Evolutionary conservation across 2,797 vertebrate species (phyloP).

Genomic region (Sciurus carolinensis): DNA sequence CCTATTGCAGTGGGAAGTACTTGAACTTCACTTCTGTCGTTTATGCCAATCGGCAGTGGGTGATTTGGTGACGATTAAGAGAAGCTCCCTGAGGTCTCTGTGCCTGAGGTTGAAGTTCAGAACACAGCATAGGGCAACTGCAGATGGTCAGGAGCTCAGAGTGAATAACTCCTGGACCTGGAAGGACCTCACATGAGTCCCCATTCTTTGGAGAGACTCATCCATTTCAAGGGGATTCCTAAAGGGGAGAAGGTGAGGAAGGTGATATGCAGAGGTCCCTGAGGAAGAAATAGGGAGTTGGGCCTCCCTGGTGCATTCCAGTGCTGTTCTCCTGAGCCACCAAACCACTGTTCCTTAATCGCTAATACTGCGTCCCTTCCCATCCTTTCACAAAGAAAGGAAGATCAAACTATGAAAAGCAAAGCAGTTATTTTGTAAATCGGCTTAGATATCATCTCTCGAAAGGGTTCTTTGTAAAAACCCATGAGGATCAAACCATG

Average conservation of each 20-base stretch:
- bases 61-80: not conserved
- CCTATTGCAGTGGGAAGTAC: not conserved
- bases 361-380: not conserved
- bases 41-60: not conserved
- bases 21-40: not conserved
- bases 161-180: not conserved
- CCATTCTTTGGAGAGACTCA: not conserved
- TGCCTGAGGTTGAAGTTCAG: not conserved
- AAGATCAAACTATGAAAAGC: not conserved
- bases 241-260: not conserved
- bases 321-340: not conserved
- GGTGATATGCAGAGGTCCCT: not conserved
- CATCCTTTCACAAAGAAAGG: not conserved
- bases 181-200: not conserved
- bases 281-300: not conserved
- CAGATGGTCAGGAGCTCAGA: not conserved
- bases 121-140: not conserved
- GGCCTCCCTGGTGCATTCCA: rapidly evolving
- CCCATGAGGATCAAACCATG: not conserved
- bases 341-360: not conserved
- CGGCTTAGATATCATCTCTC: not conserved
- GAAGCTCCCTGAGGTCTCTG: not conserved
- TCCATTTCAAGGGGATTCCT: not conserved
- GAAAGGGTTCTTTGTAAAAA: not conserved
- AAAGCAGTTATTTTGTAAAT: not conserved